phyloP scores from a whole-genome alignment of 2,888 invertebrate species.

The Drosophila greeni region DNA sequence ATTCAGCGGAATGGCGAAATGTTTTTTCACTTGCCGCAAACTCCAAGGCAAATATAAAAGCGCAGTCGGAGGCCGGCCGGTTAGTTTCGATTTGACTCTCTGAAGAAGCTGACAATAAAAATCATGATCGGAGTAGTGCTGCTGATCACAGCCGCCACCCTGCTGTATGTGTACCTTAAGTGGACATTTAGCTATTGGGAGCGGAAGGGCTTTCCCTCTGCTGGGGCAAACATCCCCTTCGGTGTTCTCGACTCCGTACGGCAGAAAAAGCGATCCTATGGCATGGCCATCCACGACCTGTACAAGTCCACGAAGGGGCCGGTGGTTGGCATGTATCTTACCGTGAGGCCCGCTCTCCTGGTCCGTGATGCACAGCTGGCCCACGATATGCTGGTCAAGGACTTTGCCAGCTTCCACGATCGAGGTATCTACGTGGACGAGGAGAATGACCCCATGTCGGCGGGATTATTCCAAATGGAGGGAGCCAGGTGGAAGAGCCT shows the following conservation, averaged over 20 bases:
- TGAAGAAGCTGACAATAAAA: not conserved
- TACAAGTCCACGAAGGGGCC: constrained; percentile 79
- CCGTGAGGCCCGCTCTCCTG: constrained; percentile 82
- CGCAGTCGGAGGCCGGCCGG: not conserved
- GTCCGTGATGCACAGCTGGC: constrained; percentile 83
- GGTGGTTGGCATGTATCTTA: constrained; percentile 82
- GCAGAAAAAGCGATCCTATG: constrained; percentile 81
- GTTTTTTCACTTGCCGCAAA: not conserved
- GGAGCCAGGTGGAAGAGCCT: constrained; percentile 82
- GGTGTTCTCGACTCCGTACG: constrained; percentile 82
- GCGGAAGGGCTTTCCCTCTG: constrained; percentile 81
- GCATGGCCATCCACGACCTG: constrained; percentile 82
- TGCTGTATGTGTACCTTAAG: constrained; percentile 59
- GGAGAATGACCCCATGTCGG: constrained; percentile 82
- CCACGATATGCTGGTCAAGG: constrained; percentile 82
- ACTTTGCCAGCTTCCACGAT: constrained; percentile 84
- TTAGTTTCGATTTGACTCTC: constrained; percentile 5
- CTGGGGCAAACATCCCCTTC: constrained; percentile 81
- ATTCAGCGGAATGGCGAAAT: not conserved
- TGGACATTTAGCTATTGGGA: constrained; percentile 80
- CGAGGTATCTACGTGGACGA: constrained; percentile 82
- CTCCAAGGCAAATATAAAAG: constrained; percentile 12
- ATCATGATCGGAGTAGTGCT: constrained; percentile 25
- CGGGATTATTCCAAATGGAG: constrained; percentile 81
- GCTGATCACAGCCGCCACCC: constrained; percentile 8